These are phyloP conservation scores for Fistularia tabacaria DNA, from an alignment of 2,797 vertebrate genomes.

Conservation along the genomic window DNA sequence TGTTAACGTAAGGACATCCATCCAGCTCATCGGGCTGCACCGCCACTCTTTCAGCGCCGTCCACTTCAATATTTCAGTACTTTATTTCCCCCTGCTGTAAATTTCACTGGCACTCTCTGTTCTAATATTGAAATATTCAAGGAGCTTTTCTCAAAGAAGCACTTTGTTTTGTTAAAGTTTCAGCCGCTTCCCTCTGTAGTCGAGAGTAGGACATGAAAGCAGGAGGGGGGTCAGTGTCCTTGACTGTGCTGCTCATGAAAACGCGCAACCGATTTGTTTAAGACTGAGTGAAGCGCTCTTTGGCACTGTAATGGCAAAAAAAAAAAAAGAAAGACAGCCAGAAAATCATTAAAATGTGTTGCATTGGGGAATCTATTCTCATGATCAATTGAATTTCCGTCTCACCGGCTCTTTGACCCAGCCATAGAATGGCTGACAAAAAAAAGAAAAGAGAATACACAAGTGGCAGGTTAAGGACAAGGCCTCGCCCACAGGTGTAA, in stretches of 20 bases:
- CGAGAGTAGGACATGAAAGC: neutral
- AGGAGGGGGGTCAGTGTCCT: constrained; percentile 9
- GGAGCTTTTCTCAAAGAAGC: constrained; percentile 23
- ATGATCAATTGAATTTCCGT: neutral
- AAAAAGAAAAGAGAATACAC: neutral
- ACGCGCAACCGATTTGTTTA: neutral
- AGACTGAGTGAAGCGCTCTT: constrained; percentile 9
- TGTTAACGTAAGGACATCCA: too few relatives aligned
- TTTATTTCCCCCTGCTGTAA: constrained; percentile 39
- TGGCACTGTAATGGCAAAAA: constrained; percentile 10
- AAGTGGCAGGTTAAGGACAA: constrained; percentile 44
- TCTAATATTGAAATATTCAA: constrained; percentile 51
- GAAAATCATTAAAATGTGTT: constrained; percentile 8
- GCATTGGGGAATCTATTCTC: constrained; percentile 2
- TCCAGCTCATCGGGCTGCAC: too few relatives aligned
- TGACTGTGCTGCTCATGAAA: constrained; percentile 14
- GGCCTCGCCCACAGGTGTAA: constrained; percentile 21
- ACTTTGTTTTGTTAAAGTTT: constrained; percentile 52
- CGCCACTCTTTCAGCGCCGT: neutral
- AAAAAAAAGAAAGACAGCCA: neutral
- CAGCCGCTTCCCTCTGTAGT: constrained; percentile 21
- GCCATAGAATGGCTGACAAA: neutral
- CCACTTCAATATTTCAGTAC: constrained; percentile 41
- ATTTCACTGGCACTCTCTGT: constrained; percentile 27
- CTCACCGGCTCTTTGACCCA: too few relatives aligned